phyloP scores from a whole-genome alignment of 1,140 invertebrate genomes.

The Elysia chlorotica region DNA sequence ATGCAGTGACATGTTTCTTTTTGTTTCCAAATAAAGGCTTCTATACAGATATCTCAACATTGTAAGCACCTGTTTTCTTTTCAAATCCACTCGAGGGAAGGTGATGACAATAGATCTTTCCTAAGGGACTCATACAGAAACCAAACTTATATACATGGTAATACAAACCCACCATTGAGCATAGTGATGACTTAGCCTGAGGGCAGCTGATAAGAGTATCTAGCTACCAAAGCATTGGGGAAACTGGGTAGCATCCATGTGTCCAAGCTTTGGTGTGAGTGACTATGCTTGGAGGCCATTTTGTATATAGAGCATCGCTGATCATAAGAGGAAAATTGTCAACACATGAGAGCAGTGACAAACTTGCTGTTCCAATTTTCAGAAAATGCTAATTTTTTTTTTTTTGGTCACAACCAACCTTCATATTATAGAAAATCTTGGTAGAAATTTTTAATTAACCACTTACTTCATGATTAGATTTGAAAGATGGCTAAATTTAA shows the following conservation, averaged over 20 bases:
- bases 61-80: too few relatives aligned
- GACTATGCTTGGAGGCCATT: constrained; percentile 25
- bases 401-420: too few relatives aligned
- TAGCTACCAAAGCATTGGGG: constrained; percentile 26
- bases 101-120: too few relatives aligned
- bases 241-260: constrained; percentile 14
- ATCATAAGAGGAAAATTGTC: constrained; percentile 24
- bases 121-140: not conserved
- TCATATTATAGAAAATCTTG: too few relatives aligned
- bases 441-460: too few relatives aligned
- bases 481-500: too few relatives aligned
- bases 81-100: too few relatives aligned
- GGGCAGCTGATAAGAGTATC: constrained; percentile 19
- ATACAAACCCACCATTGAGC: constrained; percentile 26
- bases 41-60: too few relatives aligned
- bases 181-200: constrained; percentile 6
- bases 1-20: too few relatives aligned
- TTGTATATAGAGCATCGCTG: constrained; percentile 26
- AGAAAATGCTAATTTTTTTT: too few relatives aligned
- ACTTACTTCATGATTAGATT: too few relatives aligned
- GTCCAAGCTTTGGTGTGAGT: constrained; percentile 13
- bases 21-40: too few relatives aligned
- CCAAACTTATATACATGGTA: not conserved
- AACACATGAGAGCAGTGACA: constrained; percentile 24
- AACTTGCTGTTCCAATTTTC: constrained; percentile 80